phyloP scores from a whole-genome alignment of 2,888 invertebrate genomes.

The Hydroisotoma schaefferi region DNA sequence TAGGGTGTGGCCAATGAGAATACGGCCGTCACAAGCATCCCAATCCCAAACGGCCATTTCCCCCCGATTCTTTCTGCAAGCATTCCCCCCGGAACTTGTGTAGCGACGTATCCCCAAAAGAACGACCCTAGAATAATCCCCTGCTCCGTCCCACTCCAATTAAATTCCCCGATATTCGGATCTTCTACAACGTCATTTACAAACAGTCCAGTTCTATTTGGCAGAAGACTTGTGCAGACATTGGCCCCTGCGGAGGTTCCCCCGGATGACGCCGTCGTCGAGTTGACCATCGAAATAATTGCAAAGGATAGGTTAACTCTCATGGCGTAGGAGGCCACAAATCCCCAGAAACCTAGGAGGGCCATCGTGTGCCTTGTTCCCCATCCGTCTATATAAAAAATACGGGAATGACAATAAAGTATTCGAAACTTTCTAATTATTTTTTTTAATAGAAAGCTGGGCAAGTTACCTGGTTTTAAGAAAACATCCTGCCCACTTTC shows the following conservation, averaged over 20 bases:
- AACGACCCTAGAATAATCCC: slow-evolving; percentile 56
- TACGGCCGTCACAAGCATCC: slow-evolving; percentile 76
- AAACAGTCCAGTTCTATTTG: background rate
- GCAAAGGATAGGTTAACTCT: slow-evolving; percentile 58
- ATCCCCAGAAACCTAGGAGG: slow-evolving; percentile 54
- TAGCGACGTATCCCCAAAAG: slow-evolving; percentile 79
- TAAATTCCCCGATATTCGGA: slow-evolving; percentile 57
- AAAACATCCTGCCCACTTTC: too few species aligned
- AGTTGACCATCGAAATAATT: slow-evolving; percentile 57
- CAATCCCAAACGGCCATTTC: slow-evolving; percentile 76
- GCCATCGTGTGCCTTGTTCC: slow-evolving; percentile 51
- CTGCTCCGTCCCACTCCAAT: slow-evolving; percentile 58
- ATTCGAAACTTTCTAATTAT: too few species aligned
- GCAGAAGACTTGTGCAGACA: slow-evolving; percentile 7
- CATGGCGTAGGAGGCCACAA: slow-evolving; percentile 54
- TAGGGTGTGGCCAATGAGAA: slow-evolving; percentile 78
- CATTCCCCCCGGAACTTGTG: slow-evolving; percentile 75
- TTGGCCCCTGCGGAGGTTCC: background rate
- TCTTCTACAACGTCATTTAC: background rate
- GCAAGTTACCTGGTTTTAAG: too few species aligned
- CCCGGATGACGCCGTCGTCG: background rate
- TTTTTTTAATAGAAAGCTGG: too few species aligned
- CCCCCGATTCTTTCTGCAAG: slow-evolving; percentile 79
- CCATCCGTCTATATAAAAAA: slow-evolving; percentile 41
- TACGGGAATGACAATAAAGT: too few species aligned